Evolutionary conservation across 2,888 invertebrate genomes (phyloP), one percentile per base, ranked within the genome.

Genomic region (Apamea sordens): DNA sequence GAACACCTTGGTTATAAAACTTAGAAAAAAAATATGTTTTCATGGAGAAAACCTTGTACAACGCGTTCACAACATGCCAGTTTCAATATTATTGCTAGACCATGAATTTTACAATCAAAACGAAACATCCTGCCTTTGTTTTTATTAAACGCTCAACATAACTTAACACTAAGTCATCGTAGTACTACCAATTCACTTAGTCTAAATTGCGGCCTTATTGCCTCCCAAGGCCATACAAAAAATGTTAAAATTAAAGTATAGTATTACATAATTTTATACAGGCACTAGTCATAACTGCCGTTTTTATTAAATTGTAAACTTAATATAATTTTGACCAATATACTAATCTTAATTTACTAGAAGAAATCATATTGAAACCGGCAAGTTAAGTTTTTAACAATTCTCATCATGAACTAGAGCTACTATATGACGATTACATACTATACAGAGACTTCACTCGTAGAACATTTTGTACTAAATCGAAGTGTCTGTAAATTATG

Each of bases 371-470:
- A 71, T 79, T 79, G 67, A 82, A 88, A 76, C 77, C 63, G 67
- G 71, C 76, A 28, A n/a, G n/a, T 36, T n/a, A 24, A 3, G 11
- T 36, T 36, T 71, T 41, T n/a, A 63, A 36, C 4, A 41, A 63
- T 41, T 71, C 36, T 63, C 63, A 63, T 71, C 41, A n/a, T 63
- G 21, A 88, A 89, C 86, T 82, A 86, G 80, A 80, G 77, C 88
- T 78, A 68, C 76, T 76, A 53, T n/a, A 18, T 21, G 18, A 50
- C 15, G n/a, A 73, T 71, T 72, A 36, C 83, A 83, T 68, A 83
- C 67, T 36, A 41, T 61, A 86, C 67, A 36, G 59, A 81, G 44
- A 84, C 71, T 69, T 77, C 41, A 7, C 41, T 41, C 7, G 18
- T n/a, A 71, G 41, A 63, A 28, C 1, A 44, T 28, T 56, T 79